Evolutionary conservation across 2,888 invertebrate genomes (phyloP), one percentile per base, ranked within the genome.

Genomic region (Gibbula magus): DNA sequence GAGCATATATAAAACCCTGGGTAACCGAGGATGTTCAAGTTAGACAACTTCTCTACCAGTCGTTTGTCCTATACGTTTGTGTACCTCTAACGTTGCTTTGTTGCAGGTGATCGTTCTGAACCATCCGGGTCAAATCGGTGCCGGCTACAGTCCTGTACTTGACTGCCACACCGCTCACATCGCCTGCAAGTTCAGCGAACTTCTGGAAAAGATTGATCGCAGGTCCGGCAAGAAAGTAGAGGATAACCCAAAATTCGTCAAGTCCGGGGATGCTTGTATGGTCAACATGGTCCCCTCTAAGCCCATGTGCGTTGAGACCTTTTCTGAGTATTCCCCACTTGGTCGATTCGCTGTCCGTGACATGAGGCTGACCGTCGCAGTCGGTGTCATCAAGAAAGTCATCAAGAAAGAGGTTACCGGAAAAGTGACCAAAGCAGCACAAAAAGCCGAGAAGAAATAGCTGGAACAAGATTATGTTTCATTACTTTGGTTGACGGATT

Each of bases 91-190:
- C n/a, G n/a, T n/a, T 29, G n/a, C 32, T 53, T n/a, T 18, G 22
- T 51, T 86, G 16, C 82, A 92, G 91, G 99, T 99, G 90, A 99
- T 99, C 92, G 98, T 99, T 86, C 95, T 99, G 94, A 99, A 99
- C 95, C 99, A 99, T 94, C 99, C 99, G 87, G 99, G 99, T 92
- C 98, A 99, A 94, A 99, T 99, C 94, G 96, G 96, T 93, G 97
- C 98, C 93, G 99, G 99, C 86, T 99, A 99, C 95, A 98, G 99
- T 86, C 99, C 99, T 85, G 99, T 99, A 87, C 95, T 99, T 94
- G 99, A 99, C 96, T 99, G 99, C 94, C 99, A 99, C 96, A 99
- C 99, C 83, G 98, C 99, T 92, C 99, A 99, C 94, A 99, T 99
- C 94, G 99, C 99, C 92, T 99, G 99, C 95, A 99, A 99, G 94